Base-by-base conservation (phyloP, 2,888 invertebrate genomes). In the Aspidiotus destructor region DNA sequence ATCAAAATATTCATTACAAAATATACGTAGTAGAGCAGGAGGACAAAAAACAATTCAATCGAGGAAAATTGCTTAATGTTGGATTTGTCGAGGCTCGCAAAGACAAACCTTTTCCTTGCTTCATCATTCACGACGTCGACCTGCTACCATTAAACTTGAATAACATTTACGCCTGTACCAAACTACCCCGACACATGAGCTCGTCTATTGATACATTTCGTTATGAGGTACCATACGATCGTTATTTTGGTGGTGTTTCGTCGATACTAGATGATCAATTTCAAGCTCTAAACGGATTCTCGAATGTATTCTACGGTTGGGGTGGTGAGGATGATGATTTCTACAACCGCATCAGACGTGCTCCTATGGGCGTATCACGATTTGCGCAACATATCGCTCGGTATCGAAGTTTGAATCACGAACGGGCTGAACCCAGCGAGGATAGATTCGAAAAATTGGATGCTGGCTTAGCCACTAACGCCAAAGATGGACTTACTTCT, bases 241-340 rank as follows among this genome's bases (percentile, higher is more conserved):
- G 84, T 41, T 78, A 91, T 16, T 89, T 91, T 78, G 91, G 92
- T 16, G 94, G 94, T 41, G 93, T 85, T 10, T 83, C 89, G 68
- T 85, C 93, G 6, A 85, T 95, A 70, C 81, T 83, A 8, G 81
- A 84, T 7, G 82, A 85, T 70, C 89, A 92, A 72, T 93, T 85
- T 77, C 80, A 84, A 73, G 77, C 79, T 73, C 83, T 88, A 3
- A 92, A 93, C 78, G 94, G 94, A 7, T 91, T 92, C 74, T 80
- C 81, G 1, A 94, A 94, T 78, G 77, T 84, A 71, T 93, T 86
- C 77, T 87, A 83, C 76, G 93, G 92, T 0, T 89, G 89, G 89
- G 89, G 89, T 41, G 93, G 89, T 13, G 93, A 93, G 77, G 92
- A 94, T 77, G 92, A 93, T 77, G 92, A 94, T 77, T 84, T 95